These are phyloP conservation scores for Drosophila melanogaster DNA, from an alignment of 1,140 invertebrate species.

Conservation along the genomic window Release_6_plus_ISO1_MT NT_033779.5:18979001-18979500, in stretches of 20 bases:
- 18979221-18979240: too few species aligned
- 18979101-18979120: not conserved
- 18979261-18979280: too few species aligned
- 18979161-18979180: not conserved
- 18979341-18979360: constrained; percentile 12
- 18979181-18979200: too few species aligned
- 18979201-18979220: too few species aligned
- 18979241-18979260: too few species aligned
- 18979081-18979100: constrained; percentile 2
- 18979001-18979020: constrained; percentile 51
- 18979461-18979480: constrained; percentile 72
- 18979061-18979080: not conserved
- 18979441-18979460: constrained; percentile 64
- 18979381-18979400: constrained; percentile 27
- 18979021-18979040: constrained; percentile 47
- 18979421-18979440: constrained; percentile 63
- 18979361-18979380: constrained; percentile 8
- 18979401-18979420: constrained; percentile 57
- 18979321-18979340: not conserved
- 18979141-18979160: not conserved
- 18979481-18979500: constrained; percentile 70
- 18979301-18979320: not conserved
- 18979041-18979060: constrained; percentile 12
- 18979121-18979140: not conserved
- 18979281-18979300: too few species aligned